Evolutionary conservation across 1,140 invertebrate species (phyloP), one percentile per base, ranked within the genome.

Genomic region (Colletes latitarsis): DNA sequence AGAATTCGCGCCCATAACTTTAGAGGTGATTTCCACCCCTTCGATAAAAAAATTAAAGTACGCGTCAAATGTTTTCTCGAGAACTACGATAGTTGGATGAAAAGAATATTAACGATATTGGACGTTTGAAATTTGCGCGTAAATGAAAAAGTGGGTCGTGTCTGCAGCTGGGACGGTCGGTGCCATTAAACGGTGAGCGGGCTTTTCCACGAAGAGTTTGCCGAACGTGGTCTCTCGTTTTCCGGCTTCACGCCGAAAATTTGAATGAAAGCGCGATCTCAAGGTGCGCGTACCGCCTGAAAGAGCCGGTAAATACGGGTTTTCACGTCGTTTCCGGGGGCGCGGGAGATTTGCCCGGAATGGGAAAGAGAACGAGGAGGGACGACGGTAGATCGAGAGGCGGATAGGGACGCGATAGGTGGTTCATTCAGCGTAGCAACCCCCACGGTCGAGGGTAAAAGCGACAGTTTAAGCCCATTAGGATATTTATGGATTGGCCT

Each of bases 391-490:
- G 63, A 69, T 55, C 14, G 72, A n/a, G 58, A 82, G 68, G 60
- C 70, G 82, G 60, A 80, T 77, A 58, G 76, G 82, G 58, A 69
- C 55, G 62, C 62, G 58, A 67, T 83, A 74, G 58, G 52, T 60
- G 55, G 69, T 67, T 74, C 62, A 62, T 71, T 74, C 74, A 60
- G 41, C 41, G 14, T 19, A 66, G 46, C 53, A 71, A 79, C 49
- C 85, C 60, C 78, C 82, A 46, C n/a, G 43, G 75, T 66, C 39
- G 82, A 87, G 79, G 87, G 87, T 88, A 87, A 89, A 87, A 84
- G 89, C 89, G 90, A 91, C 90, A 92, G 88, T 90, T 92, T 90
- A 89, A 87, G 82, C 85, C 90, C 84, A 91, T 92, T 92, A 92
- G 88, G 89, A 88, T 92, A 92, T 92, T 92, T 91, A 92, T 91